Base-by-base conservation (phyloP, 2,113 vertebrate species). In the Opisthocomus hoazin region DNA sequence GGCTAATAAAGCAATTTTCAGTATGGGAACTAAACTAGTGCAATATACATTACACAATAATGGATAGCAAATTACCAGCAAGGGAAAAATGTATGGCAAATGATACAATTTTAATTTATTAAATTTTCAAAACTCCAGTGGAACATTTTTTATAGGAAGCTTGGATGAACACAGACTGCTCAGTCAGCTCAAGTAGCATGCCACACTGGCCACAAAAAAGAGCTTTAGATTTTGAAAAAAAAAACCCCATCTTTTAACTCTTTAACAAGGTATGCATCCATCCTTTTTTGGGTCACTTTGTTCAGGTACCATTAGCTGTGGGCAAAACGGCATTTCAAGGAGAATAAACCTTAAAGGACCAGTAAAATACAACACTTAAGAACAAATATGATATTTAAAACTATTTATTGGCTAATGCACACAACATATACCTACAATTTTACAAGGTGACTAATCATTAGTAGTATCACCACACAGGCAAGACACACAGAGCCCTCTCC, bases 1-100 rank as follows among this genome's bases (percentile, higher is more conserved):
- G 56, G 50, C 74, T 97, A 97, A 95, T 94, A 87, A 97, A 89
- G 84, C 34, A 73, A 63, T 92, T 97, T 96, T 94, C 90, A 96
- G 94, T 65, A 73, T 51, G 54, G 39, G 48, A 96, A 81, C 77
- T 50, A 57, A 94, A 86, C 54, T 76, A 93, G 79, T 53, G 58
- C 69, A 86, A 83, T 48, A 83, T 57, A 82, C 24, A 12, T 89
- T 93, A 61, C 64, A 80, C 68, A 83, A 61, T 71, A 93, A 96
- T 37, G 92, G 36, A 73, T 2, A 94, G 74, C n/a, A 76, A 81
- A 87, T 76, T 66, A 88, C 54, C 46, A 74, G 21, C 1, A 0
- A 10, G 13, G 37, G n/a, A 15, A 58, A 87, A 84, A 50, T 19
- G 8, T 37, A 30, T 41, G 8, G 50, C 57, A 92, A 77, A 63